These are phyloP conservation scores for Cygnus olor DNA, from an alignment of 2,797 vertebrate species.

Conservation along the genomic window DNA sequence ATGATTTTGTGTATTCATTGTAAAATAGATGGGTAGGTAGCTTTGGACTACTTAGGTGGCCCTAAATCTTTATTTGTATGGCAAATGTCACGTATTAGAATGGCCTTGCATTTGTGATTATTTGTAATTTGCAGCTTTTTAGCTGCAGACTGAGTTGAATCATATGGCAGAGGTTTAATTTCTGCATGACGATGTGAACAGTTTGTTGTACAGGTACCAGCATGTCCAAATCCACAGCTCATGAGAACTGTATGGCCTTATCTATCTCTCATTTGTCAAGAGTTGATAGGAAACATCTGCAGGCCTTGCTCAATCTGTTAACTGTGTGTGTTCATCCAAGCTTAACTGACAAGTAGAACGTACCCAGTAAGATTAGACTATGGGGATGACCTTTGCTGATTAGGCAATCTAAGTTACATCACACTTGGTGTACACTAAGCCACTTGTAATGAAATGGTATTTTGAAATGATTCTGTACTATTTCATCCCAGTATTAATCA, in stretches of 20 bases:
- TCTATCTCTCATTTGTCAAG: constrained; percentile 69
- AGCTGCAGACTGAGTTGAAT: constrained; percentile 2
- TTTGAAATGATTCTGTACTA: constrained; percentile 1
- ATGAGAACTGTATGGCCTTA: constrained; percentile 35
- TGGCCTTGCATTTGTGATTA: neutral
- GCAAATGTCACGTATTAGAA: neutral
- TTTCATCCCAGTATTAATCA: neutral
- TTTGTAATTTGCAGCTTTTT: neutral
- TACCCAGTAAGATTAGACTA: constrained; percentile 44
- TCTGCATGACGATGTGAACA: constrained; percentile 41
- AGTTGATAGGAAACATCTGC: constrained; percentile 65
- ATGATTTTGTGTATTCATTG: neutral
- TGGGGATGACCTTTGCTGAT: constrained; percentile 64
- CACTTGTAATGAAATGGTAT: constrained; percentile 20
- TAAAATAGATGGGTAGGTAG: neutral
- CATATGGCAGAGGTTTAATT: constrained; percentile 54
- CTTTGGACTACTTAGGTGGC: neutral
- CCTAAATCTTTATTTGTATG: neutral
- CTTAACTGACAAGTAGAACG: constrained; percentile 58
- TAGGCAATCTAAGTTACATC: neutral
- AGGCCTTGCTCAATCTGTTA: constrained; percentile 69
- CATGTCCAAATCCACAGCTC: constrained; percentile 56
- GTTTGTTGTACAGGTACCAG: constrained; percentile 22
- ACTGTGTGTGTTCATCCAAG: constrained; percentile 58
- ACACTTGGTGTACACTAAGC: neutral